A percentile compares a stretch with the other conserved stretches of the same genome.
These are phyloP conservation scores for Cettia cetti DNA, from an alignment of 2,113 vertebrate species.

Conservation along the genomic window DNA sequence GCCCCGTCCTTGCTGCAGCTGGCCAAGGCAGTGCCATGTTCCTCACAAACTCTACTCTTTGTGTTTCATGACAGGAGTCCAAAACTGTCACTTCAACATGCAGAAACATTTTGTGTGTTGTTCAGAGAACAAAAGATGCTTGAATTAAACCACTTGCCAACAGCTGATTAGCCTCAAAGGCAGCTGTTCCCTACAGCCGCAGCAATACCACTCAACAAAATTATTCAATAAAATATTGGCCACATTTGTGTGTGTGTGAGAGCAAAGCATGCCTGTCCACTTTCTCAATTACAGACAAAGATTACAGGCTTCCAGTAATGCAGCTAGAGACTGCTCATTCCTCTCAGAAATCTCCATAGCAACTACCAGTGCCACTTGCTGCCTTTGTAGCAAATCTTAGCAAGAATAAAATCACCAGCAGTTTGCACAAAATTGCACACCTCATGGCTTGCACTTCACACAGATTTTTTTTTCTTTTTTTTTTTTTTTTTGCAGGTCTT, in stretches of 20 bases:
- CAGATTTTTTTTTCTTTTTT: background rate
- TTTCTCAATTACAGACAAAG: conserved; percentile 23
- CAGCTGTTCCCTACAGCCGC: background rate
- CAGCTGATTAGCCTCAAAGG: background rate
- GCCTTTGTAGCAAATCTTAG: conserved; percentile 51
- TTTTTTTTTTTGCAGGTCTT: background rate
- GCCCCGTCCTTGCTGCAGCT: background rate
- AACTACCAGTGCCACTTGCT: conserved; percentile 51
- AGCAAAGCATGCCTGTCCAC: background rate
- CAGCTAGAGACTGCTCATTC: background rate
- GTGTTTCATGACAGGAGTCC: background rate
- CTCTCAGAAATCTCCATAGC: conserved; percentile 69
- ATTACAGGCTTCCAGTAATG: conserved; percentile 34
- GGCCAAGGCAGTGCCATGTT: background rate
- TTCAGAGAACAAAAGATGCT: background rate
- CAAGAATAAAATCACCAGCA: conserved; percentile 34
- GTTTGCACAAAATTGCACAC: conserved; percentile 40
- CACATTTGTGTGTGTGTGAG: conserved; percentile 22
- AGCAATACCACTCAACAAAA: background rate
- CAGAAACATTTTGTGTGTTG: background rate
- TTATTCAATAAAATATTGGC: background rate
- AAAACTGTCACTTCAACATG: background rate
- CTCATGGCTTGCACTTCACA: conserved; percentile 4
- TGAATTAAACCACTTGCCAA: background rate
- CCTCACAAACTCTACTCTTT: background rate